Evolutionary conservation across 1,140 invertebrate species (phyloP), one percentile per base, ranked within the genome.

Genomic region (Elymnias hypermnestra): DNA sequence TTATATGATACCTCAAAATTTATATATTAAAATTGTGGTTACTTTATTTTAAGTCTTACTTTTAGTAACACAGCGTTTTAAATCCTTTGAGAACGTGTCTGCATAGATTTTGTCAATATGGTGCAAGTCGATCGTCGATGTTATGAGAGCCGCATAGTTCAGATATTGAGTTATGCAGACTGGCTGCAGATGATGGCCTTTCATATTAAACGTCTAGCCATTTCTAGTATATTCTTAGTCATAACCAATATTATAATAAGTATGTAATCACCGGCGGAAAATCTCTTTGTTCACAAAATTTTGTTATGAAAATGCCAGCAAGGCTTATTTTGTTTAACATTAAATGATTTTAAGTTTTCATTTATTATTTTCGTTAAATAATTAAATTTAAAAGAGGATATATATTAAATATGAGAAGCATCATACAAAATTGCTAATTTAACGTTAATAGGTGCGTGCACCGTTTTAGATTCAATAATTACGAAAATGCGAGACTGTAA

Each of bases 141-240:
- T 66, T 65, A 66, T 64, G 57, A 56, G 37, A 29, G 58, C 41
- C 58, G 69, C 71, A 77, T 77, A 76, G 63, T 75, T 77, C 45
- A 57, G 68, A 64, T 81, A 81, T 81, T 75, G 70, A 74, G 73
- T 68, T 81, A 81, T 81, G 76, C 76, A 81, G 73, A 77, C 72
- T 38, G 60, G 42, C 52, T 63, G 63, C 38, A 50, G 54, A 51
- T 73, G 62, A 67, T 63, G 56, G 52, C 33, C 38, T 41, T 45
- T 49, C 44, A 63, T 65, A 65, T 63, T 51, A 53, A 54, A 47
- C 56, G 70, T 74, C 67, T 73, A 63, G 69, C 58, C 67, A 68
- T 72, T 33, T 33, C 13, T 33, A 15, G 12, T 33, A 15, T 33
- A 33, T 62, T 61, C 49, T 55, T 54, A 54, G 42, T 50, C 13